These are phyloP conservation scores for Zootoca vivipara DNA, from an alignment of 2,113 vertebrate genomes.

Conservation along the genomic window DNA sequence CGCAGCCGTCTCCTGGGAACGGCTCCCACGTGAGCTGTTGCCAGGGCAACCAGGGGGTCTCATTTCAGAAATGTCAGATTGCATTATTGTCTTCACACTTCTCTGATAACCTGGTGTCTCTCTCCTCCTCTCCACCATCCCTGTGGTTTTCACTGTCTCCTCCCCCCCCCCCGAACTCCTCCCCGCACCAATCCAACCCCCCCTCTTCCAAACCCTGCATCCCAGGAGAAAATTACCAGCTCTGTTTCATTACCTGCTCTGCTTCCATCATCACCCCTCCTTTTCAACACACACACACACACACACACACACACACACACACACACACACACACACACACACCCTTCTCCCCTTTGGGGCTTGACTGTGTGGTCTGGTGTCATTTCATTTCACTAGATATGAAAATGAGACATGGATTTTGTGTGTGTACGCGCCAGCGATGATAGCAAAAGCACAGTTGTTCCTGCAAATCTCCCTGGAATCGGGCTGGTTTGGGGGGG, in stretches of 20 bases:
- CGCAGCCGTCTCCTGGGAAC: slow-evolving; percentile 86
- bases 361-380: slow-evolving; percentile 36
- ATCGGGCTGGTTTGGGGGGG: accelerated
- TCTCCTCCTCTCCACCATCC: slow-evolving; percentile 59
- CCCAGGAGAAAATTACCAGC: slow-evolving; percentile 51
- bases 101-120: slow-evolving; percentile 89
- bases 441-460: slow-evolving; percentile 45
- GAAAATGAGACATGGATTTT: slow-evolving; percentile 68
- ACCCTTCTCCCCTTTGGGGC: slow-evolving; percentile 34
- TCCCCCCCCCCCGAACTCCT: slow-evolving; percentile 8
- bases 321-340: background rate
- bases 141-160: slow-evolving; percentile 31
- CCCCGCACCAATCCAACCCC: slow-evolving; percentile 32
- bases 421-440: background rate
- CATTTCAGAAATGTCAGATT: slow-evolving; percentile 99
- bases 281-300: slow-evolving; percentile 10
- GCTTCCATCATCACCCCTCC: slow-evolving; percentile 13
- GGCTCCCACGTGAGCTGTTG: slow-evolving; percentile 91
- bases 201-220: background rate
- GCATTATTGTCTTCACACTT: slow-evolving; percentile 99
- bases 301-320: background rate
- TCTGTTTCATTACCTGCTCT: slow-evolving; percentile 28
- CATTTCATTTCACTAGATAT: slow-evolving; percentile 51
- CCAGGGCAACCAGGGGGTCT: slow-evolving; percentile 96
- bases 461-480: accelerated